Conservation (phyloP, 2,888 invertebrate species). For the Drosophila hamatofila region DNA sequence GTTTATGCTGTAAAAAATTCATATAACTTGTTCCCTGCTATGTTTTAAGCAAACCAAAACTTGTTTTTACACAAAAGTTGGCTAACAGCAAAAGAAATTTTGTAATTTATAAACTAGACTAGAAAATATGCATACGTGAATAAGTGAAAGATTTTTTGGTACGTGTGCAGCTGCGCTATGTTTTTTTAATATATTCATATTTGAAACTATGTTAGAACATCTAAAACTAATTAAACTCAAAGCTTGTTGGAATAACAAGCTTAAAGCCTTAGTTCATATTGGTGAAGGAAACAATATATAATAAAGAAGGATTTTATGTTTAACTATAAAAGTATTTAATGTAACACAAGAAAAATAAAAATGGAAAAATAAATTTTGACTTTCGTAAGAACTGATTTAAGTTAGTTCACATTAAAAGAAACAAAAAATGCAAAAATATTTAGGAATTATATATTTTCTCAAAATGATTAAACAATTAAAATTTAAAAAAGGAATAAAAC, state of each 20-base stretch:
- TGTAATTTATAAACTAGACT: not conserved
- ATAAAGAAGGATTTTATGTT: too few relatives aligned
- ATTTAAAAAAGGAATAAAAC: too few relatives aligned
- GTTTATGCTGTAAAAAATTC: not conserved
- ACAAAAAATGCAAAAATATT: too few relatives aligned
- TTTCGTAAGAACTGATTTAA: too few relatives aligned
- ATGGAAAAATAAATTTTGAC: too few relatives aligned
- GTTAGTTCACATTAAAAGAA: too few relatives aligned
- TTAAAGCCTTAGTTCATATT: too few relatives aligned
- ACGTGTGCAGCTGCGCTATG: not conserved
- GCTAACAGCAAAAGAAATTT: not conserved
- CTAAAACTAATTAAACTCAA: not conserved
- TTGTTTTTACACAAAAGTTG: constrained; percentile 1
- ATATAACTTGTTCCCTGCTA: not conserved
- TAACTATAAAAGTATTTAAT: too few relatives aligned
- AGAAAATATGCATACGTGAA: constrained; percentile 7
- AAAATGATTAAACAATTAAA: too few relatives aligned
- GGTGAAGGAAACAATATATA: too few relatives aligned
- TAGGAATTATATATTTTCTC: too few relatives aligned
- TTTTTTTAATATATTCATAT: not conserved
- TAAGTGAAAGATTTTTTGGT: not conserved
- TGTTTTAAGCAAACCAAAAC: not conserved
- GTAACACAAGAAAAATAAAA: too few relatives aligned
- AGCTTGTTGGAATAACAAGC: not conserved
- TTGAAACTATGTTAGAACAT: not conserved